Conservation (phyloP, 53 echinoderm and acorn worm genomes). For the Pentamera pediparva region DNA sequence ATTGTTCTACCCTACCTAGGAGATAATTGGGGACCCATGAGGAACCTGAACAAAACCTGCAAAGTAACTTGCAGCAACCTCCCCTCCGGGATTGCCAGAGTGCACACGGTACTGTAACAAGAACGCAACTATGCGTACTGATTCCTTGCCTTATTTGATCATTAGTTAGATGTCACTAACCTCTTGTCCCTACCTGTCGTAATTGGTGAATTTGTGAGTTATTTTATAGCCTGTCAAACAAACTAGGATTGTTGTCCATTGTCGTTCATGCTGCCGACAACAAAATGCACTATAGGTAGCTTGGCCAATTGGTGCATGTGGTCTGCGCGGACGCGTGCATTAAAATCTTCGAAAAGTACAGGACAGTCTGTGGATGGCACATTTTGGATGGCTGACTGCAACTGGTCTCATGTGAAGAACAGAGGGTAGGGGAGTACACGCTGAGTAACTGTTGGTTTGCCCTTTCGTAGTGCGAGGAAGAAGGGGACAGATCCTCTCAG, state of each 20-base stretch:
- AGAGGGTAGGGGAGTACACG: slow-evolving; percentile 37
- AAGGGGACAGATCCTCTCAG: not conserved
- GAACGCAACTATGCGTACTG: too few species aligned
- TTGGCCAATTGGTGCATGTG: slow-evolving; percentile 42
- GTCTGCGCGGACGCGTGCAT: slow-evolving; percentile 53
- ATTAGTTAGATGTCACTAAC: too few species aligned
- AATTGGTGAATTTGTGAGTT: too few species aligned
- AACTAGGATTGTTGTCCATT: slow-evolving; percentile 54
- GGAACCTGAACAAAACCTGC: too few species aligned
- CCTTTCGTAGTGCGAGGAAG: not conserved
- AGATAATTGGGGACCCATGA: too few species aligned
- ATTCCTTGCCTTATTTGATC: too few species aligned
- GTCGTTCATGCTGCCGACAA: slow-evolving; percentile 48
- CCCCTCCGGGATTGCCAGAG: too few species aligned
- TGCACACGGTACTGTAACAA: too few species aligned
- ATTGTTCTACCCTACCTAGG: too few species aligned
- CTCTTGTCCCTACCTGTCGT: too few species aligned
- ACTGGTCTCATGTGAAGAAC: not conserved
- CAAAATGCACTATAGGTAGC: slow-evolving; percentile 37
- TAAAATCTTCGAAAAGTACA: slow-evolving; percentile 21
- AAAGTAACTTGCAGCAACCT: too few species aligned
- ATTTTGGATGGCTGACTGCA: not conserved
- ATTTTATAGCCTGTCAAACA: too few species aligned
- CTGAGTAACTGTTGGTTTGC: slow-evolving; percentile 22
- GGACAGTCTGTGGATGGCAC: not conserved